Percentiles rank a stretch among this genome's conserved stretches.
These are phyloP conservation scores for Astatoreochromis straeleni DNA, from an alignment of 2,113 vertebrate genomes.

Conservation along the genomic window DNA sequence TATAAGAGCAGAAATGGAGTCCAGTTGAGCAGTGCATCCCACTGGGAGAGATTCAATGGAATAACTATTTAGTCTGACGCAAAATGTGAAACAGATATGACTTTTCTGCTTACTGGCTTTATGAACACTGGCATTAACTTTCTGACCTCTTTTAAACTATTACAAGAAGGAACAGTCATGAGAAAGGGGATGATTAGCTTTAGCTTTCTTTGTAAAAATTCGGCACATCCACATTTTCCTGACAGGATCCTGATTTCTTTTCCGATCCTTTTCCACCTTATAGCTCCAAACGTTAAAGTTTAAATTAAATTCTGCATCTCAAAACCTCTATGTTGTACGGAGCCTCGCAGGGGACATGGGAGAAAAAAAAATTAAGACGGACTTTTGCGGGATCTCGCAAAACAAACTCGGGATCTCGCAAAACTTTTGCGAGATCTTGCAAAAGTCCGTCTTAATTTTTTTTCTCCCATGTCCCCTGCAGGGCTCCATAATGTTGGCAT, in stretches of 20 bases:
- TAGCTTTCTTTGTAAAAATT: not conserved
- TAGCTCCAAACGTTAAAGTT: not conserved
- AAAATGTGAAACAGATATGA: not conserved
- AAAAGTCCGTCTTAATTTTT: not conserved
- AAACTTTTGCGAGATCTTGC: not conserved
- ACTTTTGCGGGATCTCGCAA: not conserved
- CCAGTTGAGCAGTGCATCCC: not conserved
- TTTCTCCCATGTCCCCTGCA: not conserved
- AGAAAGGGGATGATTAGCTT: not conserved
- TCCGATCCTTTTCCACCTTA: not conserved
- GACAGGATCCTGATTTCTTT: not conserved
- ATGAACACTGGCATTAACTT: not conserved
- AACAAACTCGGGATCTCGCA: no score
- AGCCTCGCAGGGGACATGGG: not conserved
- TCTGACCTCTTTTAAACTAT: not conserved
- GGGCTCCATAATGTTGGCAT: not conserved
- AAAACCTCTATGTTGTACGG: not conserved
- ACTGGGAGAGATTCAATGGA: not conserved
- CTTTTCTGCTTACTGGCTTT: not conserved
- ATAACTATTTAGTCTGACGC: not conserved
- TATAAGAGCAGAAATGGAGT: slow-evolving; percentile 37
- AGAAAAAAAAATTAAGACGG: not conserved
- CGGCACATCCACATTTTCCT: not conserved
- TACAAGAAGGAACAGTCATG: not conserved
- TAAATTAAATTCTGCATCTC: not conserved